Conservation (phyloP, 2,888 invertebrate genomes). For the Hedychridium roseum region DNA sequence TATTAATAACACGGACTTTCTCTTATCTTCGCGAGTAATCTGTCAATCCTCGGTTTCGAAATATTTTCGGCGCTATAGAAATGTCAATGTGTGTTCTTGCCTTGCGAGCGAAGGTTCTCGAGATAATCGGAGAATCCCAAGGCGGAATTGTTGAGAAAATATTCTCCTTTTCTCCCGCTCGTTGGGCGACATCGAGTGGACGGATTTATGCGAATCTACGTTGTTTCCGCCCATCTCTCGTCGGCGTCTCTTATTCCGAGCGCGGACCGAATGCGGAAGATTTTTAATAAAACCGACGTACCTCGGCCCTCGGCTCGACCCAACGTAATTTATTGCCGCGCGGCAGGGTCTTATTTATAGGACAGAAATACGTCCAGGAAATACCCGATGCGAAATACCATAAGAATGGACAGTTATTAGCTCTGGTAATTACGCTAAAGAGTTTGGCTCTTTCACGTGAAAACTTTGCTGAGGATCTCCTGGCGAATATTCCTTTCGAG, state of each 20-base stretch:
- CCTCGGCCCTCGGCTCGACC: neutral
- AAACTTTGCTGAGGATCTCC: too few relatives aligned
- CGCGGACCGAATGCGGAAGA: neutral
- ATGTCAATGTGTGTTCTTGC: neutral
- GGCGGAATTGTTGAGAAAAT: neutral
- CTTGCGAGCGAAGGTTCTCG: too few relatives aligned
- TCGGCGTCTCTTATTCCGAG: neutral
- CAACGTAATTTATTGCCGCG: too few relatives aligned
- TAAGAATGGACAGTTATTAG: too few relatives aligned
- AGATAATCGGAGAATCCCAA: too few relatives aligned
- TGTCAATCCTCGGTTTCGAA: neutral
- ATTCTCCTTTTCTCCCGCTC: neutral
- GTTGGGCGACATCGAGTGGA: slow-evolving; percentile 31
- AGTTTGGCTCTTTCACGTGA: too few relatives aligned
- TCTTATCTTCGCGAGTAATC: neutral
- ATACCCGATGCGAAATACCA: too few relatives aligned
- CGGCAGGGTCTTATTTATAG: too few relatives aligned
- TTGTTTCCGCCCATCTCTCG: neutral
- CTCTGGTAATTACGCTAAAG: too few relatives aligned
- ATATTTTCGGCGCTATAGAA: neutral
- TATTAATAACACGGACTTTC: neutral
- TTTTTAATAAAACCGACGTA: too few relatives aligned
- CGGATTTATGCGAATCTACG: slow-evolving; percentile 35
- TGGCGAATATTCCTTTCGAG: too few relatives aligned
- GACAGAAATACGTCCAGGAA: too few relatives aligned